These are phyloP conservation scores for Apamea epomidion DNA, from an alignment of 2,888 invertebrate genomes.

Conservation along the genomic window DNA sequence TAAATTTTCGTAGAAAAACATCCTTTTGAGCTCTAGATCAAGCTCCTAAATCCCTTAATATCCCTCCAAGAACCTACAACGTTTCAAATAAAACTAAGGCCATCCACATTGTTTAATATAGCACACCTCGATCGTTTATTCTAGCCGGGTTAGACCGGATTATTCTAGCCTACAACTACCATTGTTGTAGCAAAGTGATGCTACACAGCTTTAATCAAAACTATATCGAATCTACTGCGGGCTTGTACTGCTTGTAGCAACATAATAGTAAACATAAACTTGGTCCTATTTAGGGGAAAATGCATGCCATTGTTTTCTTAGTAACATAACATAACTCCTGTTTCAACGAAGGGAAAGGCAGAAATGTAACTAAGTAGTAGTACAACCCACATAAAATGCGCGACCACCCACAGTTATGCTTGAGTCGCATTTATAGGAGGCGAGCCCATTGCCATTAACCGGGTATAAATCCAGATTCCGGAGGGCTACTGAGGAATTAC, in stretches of 20 bases:
- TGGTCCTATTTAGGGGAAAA: background rate
- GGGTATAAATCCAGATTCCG: background rate
- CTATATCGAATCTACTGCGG: background rate
- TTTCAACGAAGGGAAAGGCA: background rate
- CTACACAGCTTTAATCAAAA: conserved; percentile 54
- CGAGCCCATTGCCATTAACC: background rate
- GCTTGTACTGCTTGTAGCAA: background rate
- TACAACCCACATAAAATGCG: background rate
- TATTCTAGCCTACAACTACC: conserved; percentile 12
- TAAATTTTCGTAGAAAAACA: background rate
- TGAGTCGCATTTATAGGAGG: background rate
- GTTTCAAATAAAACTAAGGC: conserved; percentile 6
- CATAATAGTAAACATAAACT: background rate
- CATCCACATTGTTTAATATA: conserved; percentile 26
- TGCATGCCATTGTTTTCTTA: background rate
- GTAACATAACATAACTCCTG: background rate
- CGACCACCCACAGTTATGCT: background rate
- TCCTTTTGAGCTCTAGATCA: background rate
- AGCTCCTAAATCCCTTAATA: background rate
- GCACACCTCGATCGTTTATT: conserved; percentile 17
- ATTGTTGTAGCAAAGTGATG: conserved; percentile 39
- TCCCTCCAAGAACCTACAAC: background rate
- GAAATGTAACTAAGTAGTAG: background rate
- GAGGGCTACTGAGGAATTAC: background rate
- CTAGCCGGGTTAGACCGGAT: no score